These are phyloP conservation scores for Anguilla anguilla DNA, from an alignment of 2,797 vertebrate genomes.

Conservation along the genomic window DNA sequence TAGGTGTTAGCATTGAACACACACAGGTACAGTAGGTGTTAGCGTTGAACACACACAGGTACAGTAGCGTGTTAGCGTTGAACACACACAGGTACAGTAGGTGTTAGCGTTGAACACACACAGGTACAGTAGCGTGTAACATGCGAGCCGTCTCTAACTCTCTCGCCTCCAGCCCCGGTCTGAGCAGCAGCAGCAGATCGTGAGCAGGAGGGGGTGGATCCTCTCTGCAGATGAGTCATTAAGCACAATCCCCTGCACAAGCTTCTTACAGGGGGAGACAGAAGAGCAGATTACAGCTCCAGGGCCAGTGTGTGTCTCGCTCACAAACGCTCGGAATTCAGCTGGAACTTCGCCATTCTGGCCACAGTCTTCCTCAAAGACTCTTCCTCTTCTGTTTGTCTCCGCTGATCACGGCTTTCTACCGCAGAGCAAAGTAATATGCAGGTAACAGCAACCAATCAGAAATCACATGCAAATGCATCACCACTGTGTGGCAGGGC, in stretches of 20 bases:
- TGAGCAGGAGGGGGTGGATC: background rate
- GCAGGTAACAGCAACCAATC: background rate
- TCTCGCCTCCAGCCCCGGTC: background rate
- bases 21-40: no score
- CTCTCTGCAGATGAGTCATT: background rate
- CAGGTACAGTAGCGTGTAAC: no score
- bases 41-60: no score
- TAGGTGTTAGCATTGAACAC: no score
- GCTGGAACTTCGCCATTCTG: background rate
- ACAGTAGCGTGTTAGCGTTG: no score
- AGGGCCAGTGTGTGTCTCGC: background rate
- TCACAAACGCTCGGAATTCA: background rate
- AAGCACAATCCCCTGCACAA: background rate
- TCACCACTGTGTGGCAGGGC: background rate
- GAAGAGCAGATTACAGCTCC: background rate
- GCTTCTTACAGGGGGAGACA: background rate
- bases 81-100: no score
- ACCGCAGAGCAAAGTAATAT: background rate
- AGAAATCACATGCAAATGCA: background rate
- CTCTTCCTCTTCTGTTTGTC: background rate
- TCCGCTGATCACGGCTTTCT: background rate
- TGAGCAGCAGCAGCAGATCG: background rate
- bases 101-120: no score
- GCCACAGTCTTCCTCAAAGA: background rate
- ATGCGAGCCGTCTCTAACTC: no score